Conservation (phyloP, 2,113 vertebrate genomes). For the Burhinus bistriatus region DNA sequence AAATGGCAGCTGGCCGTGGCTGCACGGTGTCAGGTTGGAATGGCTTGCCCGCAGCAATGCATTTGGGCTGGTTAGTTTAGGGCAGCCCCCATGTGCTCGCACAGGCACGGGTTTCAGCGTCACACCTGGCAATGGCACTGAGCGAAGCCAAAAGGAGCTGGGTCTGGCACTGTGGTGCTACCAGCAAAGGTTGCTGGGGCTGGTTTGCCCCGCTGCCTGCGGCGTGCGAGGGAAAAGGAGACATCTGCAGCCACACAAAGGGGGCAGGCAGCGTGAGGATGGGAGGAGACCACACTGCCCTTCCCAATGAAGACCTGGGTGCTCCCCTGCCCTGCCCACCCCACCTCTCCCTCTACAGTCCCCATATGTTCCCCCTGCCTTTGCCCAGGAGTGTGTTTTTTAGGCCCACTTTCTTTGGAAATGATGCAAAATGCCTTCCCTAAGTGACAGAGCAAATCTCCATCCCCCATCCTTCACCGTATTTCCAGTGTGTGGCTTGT, state of each 20-base stretch:
- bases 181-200: neutral
- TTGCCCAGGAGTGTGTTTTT: neutral
- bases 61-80: neutral
- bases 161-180: accelerated
- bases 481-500: neutral
- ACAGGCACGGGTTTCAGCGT: neutral
- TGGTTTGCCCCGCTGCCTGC: neutral
- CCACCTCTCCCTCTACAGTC: neutral
- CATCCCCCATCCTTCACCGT: accelerated
- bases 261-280: accelerated
- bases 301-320: neutral
- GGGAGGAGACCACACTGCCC: accelerated
- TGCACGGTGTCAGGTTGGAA: neutral
- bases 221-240: neutral
- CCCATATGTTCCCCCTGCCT: neutral
- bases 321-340: neutral
- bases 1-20: neutral
- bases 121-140: neutral
- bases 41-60: neutral
- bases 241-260: accelerated
- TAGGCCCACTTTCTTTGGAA: neutral
- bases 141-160: neutral
- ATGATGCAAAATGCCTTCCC: neutral
- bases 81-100: accelerated
- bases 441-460: neutral